Base-by-base conservation (phyloP, 2,888 invertebrate genomes). In the Athalia rosae region DNA sequence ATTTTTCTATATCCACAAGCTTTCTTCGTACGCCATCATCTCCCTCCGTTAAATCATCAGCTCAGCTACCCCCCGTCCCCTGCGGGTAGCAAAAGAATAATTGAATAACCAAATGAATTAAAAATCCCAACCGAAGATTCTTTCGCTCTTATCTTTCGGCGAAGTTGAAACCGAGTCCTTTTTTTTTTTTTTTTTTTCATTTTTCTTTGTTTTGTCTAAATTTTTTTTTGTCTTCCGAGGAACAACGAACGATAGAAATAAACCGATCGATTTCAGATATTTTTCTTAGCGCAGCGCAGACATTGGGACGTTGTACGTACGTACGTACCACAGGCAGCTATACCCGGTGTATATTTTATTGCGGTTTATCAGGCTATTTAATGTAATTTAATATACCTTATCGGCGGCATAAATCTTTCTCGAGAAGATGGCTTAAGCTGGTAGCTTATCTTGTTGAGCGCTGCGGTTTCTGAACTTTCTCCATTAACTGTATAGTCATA, bases 391-490 rank as follows among this genome's bases (percentile, higher is more conserved):
- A 53, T 67, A 67, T n/a, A 53, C 41, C 67, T 67, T 67, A 53
- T 67, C 67, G 28, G 28, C 45, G 41, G 53, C 15, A 67, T 53
- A 41, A 53, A 67, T 67, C 53, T 67, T 28, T n/a, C 28, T 41
- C 67, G 15, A 41, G 71, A 59, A 43, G 58, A 71, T 71, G 71
- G 45, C 71, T 58, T 15, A 11, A 45, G 53, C 28, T 28, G 50
- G 67, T 45, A 67, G 48, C 50, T 53, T 67, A 67, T 67, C 67
- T 67, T 67, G 48, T 13, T 9, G n/a, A 67, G 67, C 67, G 48
- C 11, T 9, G n/a, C 48, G 67, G 48, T 11, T 67, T 53, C 50
- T 28, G 53, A 67, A 67, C 53, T 67, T 67, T 15, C 15, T 48
- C 67, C 67, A 67, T 67, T 53, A 67, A 67, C n/a, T n/a, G 7